Conservation (phyloP, 2,113 vertebrate species). For the Bubo blakistoni region DNA sequence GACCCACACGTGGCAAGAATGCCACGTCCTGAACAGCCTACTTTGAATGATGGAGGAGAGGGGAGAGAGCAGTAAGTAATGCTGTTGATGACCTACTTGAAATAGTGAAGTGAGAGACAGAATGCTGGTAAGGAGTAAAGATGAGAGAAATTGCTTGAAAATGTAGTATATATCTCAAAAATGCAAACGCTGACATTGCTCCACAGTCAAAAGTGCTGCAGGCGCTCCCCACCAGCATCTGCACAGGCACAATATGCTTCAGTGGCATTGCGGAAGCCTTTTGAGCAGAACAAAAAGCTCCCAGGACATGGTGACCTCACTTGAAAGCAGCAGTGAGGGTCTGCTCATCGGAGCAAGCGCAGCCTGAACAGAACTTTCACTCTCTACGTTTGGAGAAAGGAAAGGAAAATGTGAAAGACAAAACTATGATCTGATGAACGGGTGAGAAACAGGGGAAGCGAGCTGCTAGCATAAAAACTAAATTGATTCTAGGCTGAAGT, state of each 20-base stretch:
- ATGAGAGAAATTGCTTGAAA: neutral
- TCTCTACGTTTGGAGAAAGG: neutral
- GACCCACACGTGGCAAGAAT: neutral
- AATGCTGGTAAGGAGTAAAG: neutral
- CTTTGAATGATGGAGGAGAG: neutral
- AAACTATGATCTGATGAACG: neutral
- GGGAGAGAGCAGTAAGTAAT: neutral
- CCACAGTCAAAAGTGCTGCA: neutral
- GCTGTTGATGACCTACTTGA: neutral
- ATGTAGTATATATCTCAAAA: neutral
- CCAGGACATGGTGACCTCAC: conserved; percentile 26
- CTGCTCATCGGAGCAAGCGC: neutral
- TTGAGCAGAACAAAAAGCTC: conserved; percentile 51
- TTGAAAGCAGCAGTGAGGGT: neutral
- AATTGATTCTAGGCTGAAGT: neutral
- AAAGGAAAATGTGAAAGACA: neutral
- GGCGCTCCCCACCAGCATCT: neutral
- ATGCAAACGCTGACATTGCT: neutral
- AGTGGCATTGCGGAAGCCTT: conserved; percentile 30
- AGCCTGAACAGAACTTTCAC: neutral
- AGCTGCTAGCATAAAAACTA: neutral
- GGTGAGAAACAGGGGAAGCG: neutral
- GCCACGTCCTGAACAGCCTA: neutral
- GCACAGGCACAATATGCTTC: conserved; percentile 30
- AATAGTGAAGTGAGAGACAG: neutral